phyloP scores from a whole-genome alignment of 2,113 vertebrate genomes.

The Stercorarius parasiticus region DNA sequence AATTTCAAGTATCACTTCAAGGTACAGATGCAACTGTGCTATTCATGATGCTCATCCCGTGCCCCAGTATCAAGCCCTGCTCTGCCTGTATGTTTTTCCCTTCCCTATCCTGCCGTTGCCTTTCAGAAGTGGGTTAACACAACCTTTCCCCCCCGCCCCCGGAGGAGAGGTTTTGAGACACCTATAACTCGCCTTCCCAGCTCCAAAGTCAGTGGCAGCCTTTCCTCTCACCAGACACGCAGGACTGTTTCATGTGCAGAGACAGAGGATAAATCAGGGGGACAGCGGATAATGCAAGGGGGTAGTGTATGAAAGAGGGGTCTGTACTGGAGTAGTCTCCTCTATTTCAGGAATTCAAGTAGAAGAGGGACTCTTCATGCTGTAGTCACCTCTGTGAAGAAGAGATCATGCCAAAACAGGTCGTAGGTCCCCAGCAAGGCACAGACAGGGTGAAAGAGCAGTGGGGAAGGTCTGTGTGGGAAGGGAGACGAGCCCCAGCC shows the following conservation, averaged over 20 bases:
- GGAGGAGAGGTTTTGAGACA: background rate
- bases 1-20: background rate
- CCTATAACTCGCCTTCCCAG: background rate
- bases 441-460: background rate
- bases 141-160: rapidly evolving
- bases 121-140: background rate
- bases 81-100: background rate
- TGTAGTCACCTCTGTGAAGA: background rate
- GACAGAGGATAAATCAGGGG: background rate
- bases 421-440: background rate
- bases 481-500: background rate
- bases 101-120: background rate
- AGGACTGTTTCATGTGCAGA: rapidly evolving
- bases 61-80: background rate
- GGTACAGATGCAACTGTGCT: rapidly evolving
- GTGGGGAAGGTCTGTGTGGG: rapidly evolving
- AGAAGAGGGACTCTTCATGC: background rate
- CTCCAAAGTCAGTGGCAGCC: background rate
- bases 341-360: background rate
- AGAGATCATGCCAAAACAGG: background rate
- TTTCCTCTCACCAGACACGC: background rate
- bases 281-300: background rate
- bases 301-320: background rate
- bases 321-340: background rate
- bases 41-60: background rate